A percentile compares a stretch with the other conserved stretches of the same genome.
Conservation (phyloP, 2,797 vertebrate genomes). For the Sternarchorhynchus goeldii region DNA sequence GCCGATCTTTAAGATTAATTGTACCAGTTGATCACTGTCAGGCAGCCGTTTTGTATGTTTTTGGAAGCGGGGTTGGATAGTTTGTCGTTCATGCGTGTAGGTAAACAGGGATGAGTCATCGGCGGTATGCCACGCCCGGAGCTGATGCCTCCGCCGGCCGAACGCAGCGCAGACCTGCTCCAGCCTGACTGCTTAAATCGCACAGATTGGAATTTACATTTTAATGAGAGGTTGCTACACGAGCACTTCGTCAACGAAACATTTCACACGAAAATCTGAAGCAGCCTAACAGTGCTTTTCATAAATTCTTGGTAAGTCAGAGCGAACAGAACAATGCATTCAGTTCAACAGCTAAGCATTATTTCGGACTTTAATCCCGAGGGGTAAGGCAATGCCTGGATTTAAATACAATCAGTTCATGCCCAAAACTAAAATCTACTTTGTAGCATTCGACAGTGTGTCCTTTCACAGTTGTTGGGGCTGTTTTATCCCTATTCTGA, state of each 20-base stretch:
- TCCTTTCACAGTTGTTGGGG: too few relatives aligned
- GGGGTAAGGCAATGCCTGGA: background rate
- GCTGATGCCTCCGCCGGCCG: background rate
- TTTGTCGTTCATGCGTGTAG: slow-evolving; percentile 50
- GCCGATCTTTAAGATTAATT: slow-evolving; percentile 64
- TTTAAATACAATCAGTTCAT: background rate
- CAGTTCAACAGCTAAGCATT: background rate
- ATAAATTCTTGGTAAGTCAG: slow-evolving; percentile 4
- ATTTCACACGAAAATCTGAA: background rate
- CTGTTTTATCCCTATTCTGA: background rate
- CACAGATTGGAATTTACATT: slow-evolving; percentile 57
- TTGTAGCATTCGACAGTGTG: background rate
- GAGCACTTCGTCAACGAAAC: slow-evolving; percentile 50
- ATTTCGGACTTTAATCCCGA: slow-evolving; percentile 4
- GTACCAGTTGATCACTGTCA: slow-evolving; percentile 70
- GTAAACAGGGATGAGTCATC: slow-evolving; percentile 43
- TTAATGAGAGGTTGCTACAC: slow-evolving; percentile 61
- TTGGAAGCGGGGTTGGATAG: slow-evolving; percentile 46
- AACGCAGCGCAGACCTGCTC: slow-evolving; percentile 46
- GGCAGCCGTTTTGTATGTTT: slow-evolving; percentile 58
- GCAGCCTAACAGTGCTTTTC: slow-evolving; percentile 7
- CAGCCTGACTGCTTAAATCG: slow-evolving; percentile 52
- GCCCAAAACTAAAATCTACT: background rate
- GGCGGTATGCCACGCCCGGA: slow-evolving; percentile 17
- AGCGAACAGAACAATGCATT: slow-evolving; percentile 2